Base-by-base conservation (phyloP, 2,888 invertebrate species). In the Melipona bicolor region DNA sequence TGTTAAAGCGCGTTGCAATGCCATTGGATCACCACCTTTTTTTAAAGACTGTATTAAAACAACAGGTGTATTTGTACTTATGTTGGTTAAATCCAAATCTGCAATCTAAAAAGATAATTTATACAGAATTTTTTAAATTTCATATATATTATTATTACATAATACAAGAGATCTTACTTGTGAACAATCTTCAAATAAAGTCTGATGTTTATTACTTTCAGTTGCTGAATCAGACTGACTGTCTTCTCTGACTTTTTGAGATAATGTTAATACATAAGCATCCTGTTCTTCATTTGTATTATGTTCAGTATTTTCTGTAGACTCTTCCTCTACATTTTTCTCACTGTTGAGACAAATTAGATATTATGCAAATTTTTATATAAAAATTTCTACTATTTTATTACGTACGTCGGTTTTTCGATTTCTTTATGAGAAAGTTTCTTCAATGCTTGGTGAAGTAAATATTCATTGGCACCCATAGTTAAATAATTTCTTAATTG, bases 41-140 rank as follows among this genome's bases (percentile, higher is more conserved):
- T 97, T 97, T 90, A 97, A 97, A 6, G 97, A 97, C 94, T 97
- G 97, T 89, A 98, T 96, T 77, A 97, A 96, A 83, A 98, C 96
- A 27, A 97, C 94, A 2, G 97, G 97, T 77, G 96, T 96, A 71
- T 96, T 95, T 21, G 95, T 95, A 86, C 96, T 95, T 3, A 96
- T 94, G 88, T 96, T 96, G 0, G 97, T 96, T 52, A 97, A 94
- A 94, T 97, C 96, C 89, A 97, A 95, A 91, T 96, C 96, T 85
- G 96, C 97, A 89, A 97, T 95, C 97, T 92, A 59, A 78, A 62
- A 76, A 72, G 75, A 77, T 61, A 52, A 19, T 54, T 82, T 69
- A 59, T 86, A 74, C 54, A 81, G 73, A 83, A 87, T 69, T n/a
- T n/a, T 64, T 68, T 43, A 50, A 64, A 75, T 43, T 56, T 77